A percentile compares a stretch with the other conserved stretches of the same genome.
Conservation (phyloP, 2,888 invertebrate genomes). For the Hermodice carunculata region DNA sequence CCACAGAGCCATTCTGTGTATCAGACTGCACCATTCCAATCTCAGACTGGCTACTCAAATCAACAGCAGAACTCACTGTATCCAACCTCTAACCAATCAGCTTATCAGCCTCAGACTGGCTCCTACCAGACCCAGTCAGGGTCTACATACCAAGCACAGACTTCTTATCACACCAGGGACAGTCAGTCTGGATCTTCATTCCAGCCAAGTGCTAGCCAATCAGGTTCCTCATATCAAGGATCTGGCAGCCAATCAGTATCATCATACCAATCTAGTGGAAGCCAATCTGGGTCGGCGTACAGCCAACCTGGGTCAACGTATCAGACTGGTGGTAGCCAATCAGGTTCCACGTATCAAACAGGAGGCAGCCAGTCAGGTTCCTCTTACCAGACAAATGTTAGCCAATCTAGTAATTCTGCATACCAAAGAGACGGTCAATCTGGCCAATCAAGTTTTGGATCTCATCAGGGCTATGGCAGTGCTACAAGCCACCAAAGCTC, state of each 20-base stretch:
- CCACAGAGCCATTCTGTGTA: constrained; percentile 32
- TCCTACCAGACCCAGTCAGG: constrained; percentile 22
- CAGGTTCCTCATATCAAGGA: constrained; percentile 23
- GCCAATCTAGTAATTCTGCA: constrained; percentile 26
- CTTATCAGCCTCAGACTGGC: constrained; percentile 14
- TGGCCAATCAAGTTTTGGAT: constrained; percentile 51
- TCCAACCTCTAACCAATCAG: constrained; percentile 39
- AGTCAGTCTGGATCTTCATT: constrained; percentile 19
- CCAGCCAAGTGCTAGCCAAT: constrained; percentile 12
- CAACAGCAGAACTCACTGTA: constrained; percentile 48
- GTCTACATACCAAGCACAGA: constrained; percentile 16
- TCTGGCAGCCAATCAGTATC: constrained; percentile 23
- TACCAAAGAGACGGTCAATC: constrained; percentile 46
- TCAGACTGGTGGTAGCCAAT: constrained; percentile 28
- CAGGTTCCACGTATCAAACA: constrained; percentile 30
- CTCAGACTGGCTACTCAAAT: constrained; percentile 47
- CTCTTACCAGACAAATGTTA: constrained; percentile 2
- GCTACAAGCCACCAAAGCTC: constrained; percentile 15
- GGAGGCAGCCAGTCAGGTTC: constrained; percentile 19
- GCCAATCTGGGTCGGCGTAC: constrained; percentile 14
- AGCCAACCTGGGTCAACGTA: constrained; percentile 22
- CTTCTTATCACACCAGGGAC: constrained; percentile 35
- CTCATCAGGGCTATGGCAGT: constrained; percentile 48
- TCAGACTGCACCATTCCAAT: constrained; percentile 56
- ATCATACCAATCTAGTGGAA: neutral